phyloP scores from a whole-genome alignment of 2,797 vertebrate species.

The Rhincodon typus region DNA sequence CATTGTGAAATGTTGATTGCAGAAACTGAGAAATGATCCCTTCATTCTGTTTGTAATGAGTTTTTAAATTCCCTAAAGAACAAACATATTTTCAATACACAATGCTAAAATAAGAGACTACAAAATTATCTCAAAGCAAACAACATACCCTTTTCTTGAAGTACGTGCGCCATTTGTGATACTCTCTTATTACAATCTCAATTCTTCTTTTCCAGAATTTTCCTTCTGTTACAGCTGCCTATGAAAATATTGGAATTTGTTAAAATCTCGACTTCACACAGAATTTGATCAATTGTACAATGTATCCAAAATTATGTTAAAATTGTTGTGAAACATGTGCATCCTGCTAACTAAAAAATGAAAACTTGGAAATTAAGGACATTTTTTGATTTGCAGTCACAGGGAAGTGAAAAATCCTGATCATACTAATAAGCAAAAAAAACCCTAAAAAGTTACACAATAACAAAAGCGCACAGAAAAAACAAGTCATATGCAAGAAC shows the following conservation, averaged over 20 bases:
- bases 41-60: neutral
- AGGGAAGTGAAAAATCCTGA: neutral
- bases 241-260: conserved; percentile 41
- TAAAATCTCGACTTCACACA: neutral
- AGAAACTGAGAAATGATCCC: neutral
- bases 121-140: neutral
- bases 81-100: neutral
- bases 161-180: conserved; percentile 98
- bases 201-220: conserved; percentile 93
- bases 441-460: neutral
- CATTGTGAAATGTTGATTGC: neutral
- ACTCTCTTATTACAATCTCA: conserved; percentile 90
- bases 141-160: conserved; percentile 90
- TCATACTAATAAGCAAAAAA: neutral
- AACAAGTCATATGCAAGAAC: neutral
- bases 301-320: neutral
- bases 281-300: too few species aligned
- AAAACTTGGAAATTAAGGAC: neutral
- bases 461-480: neutral
- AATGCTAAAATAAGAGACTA: neutral
- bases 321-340: neutral
- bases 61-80: neutral
- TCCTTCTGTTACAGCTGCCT: conserved; percentile 81
- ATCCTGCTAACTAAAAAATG: conserved; percentile 4
- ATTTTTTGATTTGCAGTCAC: neutral